phyloP scores from a whole-genome alignment of 30 jellyfish, hydroid and myxozoan species.

The Euphysa ruthae region DNA sequence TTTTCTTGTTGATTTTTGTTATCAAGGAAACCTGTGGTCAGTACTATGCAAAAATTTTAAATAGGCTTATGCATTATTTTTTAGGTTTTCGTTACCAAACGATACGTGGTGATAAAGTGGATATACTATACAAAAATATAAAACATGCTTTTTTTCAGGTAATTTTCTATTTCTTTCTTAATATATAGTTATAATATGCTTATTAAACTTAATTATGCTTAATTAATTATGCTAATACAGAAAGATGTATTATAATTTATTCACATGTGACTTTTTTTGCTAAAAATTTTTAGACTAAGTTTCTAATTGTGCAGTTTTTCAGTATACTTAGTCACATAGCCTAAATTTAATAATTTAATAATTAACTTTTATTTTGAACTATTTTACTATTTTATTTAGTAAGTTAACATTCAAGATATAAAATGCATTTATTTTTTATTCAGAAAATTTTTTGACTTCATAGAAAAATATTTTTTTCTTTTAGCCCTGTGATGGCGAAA shows the following conservation, averaged over 20 bases:
- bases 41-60: conserved; percentile 40
- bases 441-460: not conserved
- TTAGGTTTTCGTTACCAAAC: conserved; percentile 90
- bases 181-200: too few species aligned
- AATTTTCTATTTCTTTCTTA: not conserved
- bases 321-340: too few species aligned
- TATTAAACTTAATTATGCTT: too few species aligned
- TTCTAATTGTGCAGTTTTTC: too few species aligned
- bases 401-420: not conserved
- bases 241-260: too few species aligned
- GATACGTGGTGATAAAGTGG: conserved; percentile 74
- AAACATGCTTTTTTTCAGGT: conserved; percentile 97
- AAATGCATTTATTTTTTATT: not conserved
- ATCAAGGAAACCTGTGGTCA: conserved; percentile 72
- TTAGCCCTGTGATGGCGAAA: conserved; percentile 99
- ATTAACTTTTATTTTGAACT: too few species aligned
- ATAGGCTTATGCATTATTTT: not conserved
- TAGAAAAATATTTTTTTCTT: not conserved
- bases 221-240: too few species aligned
- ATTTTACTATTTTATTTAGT: not conserved
- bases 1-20: conserved; percentile 45
- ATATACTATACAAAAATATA: conserved; percentile 75
- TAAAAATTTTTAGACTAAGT: too few species aligned
- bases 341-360: too few species aligned
- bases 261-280: too few species aligned